Evolutionary conservation across 2,797 vertebrate species (phyloP).

Genomic region (Bucorvus abyssinicus): DNA sequence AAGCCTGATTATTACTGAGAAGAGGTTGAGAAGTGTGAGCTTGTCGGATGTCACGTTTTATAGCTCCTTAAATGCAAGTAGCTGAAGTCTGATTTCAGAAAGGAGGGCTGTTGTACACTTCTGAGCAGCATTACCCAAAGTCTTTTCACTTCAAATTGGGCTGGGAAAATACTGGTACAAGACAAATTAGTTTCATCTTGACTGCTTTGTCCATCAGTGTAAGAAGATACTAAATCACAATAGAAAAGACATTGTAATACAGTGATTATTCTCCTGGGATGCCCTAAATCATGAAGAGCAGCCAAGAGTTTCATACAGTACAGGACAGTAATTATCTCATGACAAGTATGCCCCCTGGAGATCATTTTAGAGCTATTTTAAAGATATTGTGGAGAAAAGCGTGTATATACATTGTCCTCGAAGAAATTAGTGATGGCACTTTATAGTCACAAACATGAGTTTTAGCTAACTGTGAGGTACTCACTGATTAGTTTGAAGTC

Average conservation of each 20-base stretch:
- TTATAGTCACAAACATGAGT: not conserved
- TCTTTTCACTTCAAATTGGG: not conserved
- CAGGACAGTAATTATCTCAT: constrained; percentile 37
- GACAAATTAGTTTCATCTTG: not conserved
- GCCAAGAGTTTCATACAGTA: not conserved
- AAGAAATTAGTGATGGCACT: not conserved
- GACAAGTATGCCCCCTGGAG: not conserved
- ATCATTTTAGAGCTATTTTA: not conserved
- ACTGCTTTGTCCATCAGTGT: constrained; percentile 13
- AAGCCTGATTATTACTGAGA: not conserved
- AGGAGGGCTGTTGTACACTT: not conserved
- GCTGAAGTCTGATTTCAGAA: not conserved
- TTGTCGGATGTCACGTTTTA: not conserved
- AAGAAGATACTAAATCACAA: constrained; percentile 15
- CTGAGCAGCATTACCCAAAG: not conserved
- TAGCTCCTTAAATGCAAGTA: not conserved
- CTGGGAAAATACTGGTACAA: not conserved
- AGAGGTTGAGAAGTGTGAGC: not conserved
- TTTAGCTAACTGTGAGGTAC: not conserved
- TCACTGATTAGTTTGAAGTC: constrained; percentile 29
- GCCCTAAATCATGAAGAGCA: constrained; percentile 13
- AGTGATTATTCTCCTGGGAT: constrained; percentile 27
- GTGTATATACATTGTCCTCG: not conserved
- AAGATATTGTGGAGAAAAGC: not conserved
- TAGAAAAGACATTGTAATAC: not conserved